phyloP scores from a whole-genome alignment of 2,113 vertebrate genomes.

The Sinosuthora webbiana region DNA sequence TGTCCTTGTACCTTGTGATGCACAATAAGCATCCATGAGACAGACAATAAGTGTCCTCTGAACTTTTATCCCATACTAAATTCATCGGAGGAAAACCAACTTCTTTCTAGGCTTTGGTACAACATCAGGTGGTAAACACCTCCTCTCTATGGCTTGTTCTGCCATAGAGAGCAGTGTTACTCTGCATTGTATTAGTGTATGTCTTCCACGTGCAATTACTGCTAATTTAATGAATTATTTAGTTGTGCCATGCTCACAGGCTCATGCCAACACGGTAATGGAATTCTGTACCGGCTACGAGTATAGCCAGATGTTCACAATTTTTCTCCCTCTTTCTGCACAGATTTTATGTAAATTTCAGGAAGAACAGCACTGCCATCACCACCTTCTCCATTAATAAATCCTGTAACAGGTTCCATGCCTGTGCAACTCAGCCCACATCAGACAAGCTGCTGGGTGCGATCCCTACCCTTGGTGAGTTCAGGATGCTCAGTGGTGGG shows the following conservation, averaged over 20 bases:
- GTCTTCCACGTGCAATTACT: constrained; percentile 21
- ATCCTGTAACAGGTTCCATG: neutral
- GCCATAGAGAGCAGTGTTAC: neutral
- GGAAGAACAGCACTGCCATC: neutral
- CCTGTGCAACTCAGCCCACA: neutral
- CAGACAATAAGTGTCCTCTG: neutral
- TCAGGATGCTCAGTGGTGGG: neutral
- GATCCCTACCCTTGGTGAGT: neutral
- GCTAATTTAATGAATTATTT: constrained; percentile 69
- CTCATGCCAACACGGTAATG: constrained; percentile 26
- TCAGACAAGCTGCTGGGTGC: neutral
- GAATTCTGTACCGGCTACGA: constrained; percentile 9
- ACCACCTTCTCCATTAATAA: constrained; percentile 19
- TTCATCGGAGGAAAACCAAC: neutral
- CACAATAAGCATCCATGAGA: neutral
- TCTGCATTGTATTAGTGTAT: neutral
- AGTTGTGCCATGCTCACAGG: neutral
- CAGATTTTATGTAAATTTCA: constrained; percentile 58
- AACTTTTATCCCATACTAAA: neutral
- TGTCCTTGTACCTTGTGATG: neutral
- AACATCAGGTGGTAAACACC: neutral
- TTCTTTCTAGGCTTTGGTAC: neutral
- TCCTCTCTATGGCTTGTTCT: neutral
- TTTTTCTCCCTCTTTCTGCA: constrained; percentile 35
- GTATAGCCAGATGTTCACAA: constrained; percentile 61